Evolutionary conservation across 92 coral and sea anemone species (phyloP), one percentile per base, ranked within the genome.

Genomic region (Porites lobata): DNA sequence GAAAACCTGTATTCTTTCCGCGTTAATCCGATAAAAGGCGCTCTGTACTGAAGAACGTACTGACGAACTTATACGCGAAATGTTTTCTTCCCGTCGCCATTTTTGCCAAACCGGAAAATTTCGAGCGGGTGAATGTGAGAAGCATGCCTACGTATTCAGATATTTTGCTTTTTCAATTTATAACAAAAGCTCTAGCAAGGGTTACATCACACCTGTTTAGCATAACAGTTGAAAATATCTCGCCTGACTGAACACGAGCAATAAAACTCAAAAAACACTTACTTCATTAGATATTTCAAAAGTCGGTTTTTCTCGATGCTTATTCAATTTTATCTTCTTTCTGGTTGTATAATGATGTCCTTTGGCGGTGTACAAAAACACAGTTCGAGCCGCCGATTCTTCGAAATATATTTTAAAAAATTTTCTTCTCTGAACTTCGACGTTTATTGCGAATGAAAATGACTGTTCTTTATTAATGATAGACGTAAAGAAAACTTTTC

Each of bases 191-290:
- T 52, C 74, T 74, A 72, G 11, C 52, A 63, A 65, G 26, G 63
- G 65, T 74, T 84, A 84, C 87, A 74, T 84, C 87, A 84, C 73
- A 61, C 22, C 80, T 74, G 51, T 51, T 84, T 84, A n/a, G 87
- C 87, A 84, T 84, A 84, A 84, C 87, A 84, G 81, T 73, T 24
- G 70, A 64, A 73, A 84, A 50, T 72, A 50, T 38, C 69, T 50
- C 51, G 87, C 72, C 64, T 51, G 70, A 84, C 72, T 62, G 87
- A 52, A 50, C 78, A 72, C 50, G 61, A 72, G 38, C 78, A 70
- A 54, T 69, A 32, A 52, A 26, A 32, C 22, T 19, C 52, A 63
- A 79, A 21, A 24, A 47, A 78, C 38, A 62, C 12, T 24, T 20
- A 79, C 24, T 32, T 26, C 50, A 77, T 77, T 59, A 59, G 59